Evolutionary conservation across 2,113 vertebrate genomes (phyloP), one percentile per base, ranked within the genome.

Genomic region (Labeo catla): DNA sequence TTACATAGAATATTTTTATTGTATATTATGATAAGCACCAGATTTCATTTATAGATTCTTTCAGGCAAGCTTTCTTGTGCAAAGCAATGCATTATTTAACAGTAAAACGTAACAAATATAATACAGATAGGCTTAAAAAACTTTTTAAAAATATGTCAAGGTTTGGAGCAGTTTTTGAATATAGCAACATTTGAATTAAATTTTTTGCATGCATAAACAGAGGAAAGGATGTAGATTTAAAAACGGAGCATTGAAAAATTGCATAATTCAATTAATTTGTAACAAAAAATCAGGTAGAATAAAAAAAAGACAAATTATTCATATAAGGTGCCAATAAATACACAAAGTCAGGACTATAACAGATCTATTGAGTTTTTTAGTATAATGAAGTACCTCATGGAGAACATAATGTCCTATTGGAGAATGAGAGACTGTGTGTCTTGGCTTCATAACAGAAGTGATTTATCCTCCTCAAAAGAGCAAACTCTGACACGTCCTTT

Each of bases 1-100:
- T 85, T 73, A 88, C 66, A 88, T 86, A 91, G 89, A 92, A 85
- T 59, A 81, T 43, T 21, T 94, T 94, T 94, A 95, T 95, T 88
- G 81, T 91, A 91, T 92, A 92, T 93, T 93, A 90, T 84, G 88
- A 86, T 86, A 88, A 91, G 90, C 84, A 88, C 85, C 85, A 89
- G 84, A 84, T 89, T 85, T 89, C 87, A 36, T 87, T 68, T 89
- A 84, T 84, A 85, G 68, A 89, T 87, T 52, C 39, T 86, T 86
- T 76, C 84, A 63, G 77, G 80, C 68, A 76, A 87, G 74, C 83
- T 36, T 77, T 77, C 86, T 65, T 92, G 92, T 94, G 92, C 92
- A 91, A 89, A 92, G 87, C 90, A 89, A 76, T 91, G 91, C 92
- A 92, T 85, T 86, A 82, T 84, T 90, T 73, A 89, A 85, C 86